Conservation (phyloP, 2,888 invertebrate species). For the Anaspis maculata region DNA sequence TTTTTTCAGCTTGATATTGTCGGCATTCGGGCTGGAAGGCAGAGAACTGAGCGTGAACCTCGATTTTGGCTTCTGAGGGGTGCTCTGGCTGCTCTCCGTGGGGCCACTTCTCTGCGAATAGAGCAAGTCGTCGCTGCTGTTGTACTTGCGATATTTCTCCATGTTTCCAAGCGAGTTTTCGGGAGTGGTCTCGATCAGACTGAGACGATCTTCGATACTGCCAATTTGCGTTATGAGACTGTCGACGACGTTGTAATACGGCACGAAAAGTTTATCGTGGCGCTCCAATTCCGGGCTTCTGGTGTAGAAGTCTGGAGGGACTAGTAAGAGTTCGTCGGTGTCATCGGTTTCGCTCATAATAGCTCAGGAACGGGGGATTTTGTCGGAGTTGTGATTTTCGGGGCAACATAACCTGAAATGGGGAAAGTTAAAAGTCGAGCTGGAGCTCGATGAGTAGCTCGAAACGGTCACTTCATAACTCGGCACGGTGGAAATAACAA, state of each 20-base stretch:
- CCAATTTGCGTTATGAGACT: slow-evolving; percentile 56
- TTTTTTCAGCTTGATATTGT: slow-evolving; percentile 2
- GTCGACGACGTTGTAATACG: slow-evolving; percentile 49
- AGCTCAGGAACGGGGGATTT: too few relatives aligned
- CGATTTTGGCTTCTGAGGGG: slow-evolving; percentile 36
- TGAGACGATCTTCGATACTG: slow-evolving; percentile 46
- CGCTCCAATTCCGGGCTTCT: slow-evolving; percentile 47
- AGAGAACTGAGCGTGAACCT: slow-evolving; percentile 32
- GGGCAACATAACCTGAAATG: too few relatives aligned
- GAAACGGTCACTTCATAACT: too few relatives aligned
- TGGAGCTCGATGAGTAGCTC: too few relatives aligned
- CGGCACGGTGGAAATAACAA: too few relatives aligned
- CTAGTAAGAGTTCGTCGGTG: slow-evolving; percentile 70
- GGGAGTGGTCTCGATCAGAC: slow-evolving; percentile 43
- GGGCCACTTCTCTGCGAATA: slow-evolving; percentile 14
- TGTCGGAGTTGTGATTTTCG: too few relatives aligned
- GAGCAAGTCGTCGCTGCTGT: slow-evolving; percentile 23
- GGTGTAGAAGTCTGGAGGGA: slow-evolving; percentile 68
- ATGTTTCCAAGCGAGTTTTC: slow-evolving; percentile 14
- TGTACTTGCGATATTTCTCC: slow-evolving; percentile 19
- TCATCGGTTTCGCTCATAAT: slow-evolving; percentile 71
- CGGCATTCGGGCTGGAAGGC: slow-evolving; percentile 29
- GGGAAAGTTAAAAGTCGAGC: too few relatives aligned
- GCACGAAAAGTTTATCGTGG: slow-evolving; percentile 21
- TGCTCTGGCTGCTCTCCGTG: slow-evolving; percentile 32